Evolutionary conservation across 2,113 vertebrate species (phyloP).

Genomic region (Corvus hawaiiensis): DNA sequence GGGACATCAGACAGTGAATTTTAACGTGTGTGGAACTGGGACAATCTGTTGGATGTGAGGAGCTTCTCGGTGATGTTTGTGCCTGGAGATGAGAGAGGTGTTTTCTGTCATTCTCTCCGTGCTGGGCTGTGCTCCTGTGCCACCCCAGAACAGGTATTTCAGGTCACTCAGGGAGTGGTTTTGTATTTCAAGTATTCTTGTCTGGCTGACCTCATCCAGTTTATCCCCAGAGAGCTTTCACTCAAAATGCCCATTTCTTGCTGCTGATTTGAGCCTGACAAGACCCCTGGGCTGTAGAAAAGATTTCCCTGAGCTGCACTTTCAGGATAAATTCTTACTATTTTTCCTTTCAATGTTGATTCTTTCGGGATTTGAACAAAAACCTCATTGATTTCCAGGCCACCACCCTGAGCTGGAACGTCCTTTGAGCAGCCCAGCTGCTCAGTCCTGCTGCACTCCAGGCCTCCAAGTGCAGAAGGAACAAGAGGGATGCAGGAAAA

Average conservation of each 20-base stretch:
- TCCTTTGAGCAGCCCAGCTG: background rate
- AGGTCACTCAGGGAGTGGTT: background rate
- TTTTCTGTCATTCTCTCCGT: background rate
- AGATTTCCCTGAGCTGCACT: background rate
- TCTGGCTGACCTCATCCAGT: background rate
- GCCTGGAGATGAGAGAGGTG: background rate
- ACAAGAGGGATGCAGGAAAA: background rate
- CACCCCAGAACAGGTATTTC: conserved; percentile 35
- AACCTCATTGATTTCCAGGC: conserved; percentile 52
- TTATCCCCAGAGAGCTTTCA: background rate
- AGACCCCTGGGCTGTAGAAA: background rate
- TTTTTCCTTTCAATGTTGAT: background rate
- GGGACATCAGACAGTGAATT: conserved; percentile 6
- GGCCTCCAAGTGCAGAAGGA: background rate
- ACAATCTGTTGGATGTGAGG: background rate
- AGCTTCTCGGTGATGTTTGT: background rate
- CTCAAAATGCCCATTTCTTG: background rate
- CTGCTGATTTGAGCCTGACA: background rate
- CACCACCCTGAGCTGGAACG: conserved; percentile 64
- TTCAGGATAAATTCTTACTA: background rate
- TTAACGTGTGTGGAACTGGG: background rate
- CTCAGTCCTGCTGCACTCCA: conserved; percentile 38
- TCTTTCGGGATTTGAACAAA: conserved; percentile 43
- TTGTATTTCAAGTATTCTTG: background rate
- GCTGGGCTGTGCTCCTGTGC: background rate